Evolutionary conservation across 2,888 invertebrate genomes (phyloP).

Genomic region (Andrena chrysosceles): DNA sequence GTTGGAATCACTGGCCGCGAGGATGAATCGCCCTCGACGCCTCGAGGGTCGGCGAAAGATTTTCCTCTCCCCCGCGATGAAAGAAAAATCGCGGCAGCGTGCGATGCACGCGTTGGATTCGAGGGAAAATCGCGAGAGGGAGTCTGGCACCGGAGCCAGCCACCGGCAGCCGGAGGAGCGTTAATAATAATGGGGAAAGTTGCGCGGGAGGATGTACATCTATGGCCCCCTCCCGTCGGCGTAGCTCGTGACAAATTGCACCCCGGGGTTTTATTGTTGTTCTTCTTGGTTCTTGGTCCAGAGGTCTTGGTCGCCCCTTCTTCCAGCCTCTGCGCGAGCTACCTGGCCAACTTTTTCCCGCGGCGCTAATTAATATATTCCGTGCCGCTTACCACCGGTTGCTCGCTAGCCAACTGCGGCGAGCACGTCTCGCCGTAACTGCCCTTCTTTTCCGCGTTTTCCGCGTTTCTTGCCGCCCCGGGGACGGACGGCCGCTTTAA

Average conservation of each 20-base stretch:
- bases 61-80: constrained; percentile 20
- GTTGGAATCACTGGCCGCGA: constrained; percentile 29
- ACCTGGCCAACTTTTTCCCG: constrained; percentile 39
- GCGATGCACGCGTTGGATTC: constrained; percentile 2
- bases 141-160: background rate
- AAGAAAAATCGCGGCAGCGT: constrained; percentile 58
- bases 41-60: background rate
- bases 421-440: constrained; percentile 6
- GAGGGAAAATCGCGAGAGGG: background rate
- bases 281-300: constrained; percentile 67
- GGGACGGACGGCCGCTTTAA: background rate
- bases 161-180: constrained; percentile 62
- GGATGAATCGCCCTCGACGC: constrained; percentile 34
- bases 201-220: constrained; percentile 70
- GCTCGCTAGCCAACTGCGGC: constrained; percentile 47
- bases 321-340: constrained; percentile 11
- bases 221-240: constrained; percentile 50
- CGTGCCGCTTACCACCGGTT: constrained; percentile 69
- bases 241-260: constrained; percentile 80
- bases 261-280: constrained; percentile 81
- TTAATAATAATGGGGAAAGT: constrained; percentile 83
- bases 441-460: background rate
- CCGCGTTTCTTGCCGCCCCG: background rate
- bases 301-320: constrained; percentile 20
- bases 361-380: constrained; percentile 72